Base-by-base conservation (phyloP, 2,888 invertebrate genomes). In the Cyaniris semiargus region DNA sequence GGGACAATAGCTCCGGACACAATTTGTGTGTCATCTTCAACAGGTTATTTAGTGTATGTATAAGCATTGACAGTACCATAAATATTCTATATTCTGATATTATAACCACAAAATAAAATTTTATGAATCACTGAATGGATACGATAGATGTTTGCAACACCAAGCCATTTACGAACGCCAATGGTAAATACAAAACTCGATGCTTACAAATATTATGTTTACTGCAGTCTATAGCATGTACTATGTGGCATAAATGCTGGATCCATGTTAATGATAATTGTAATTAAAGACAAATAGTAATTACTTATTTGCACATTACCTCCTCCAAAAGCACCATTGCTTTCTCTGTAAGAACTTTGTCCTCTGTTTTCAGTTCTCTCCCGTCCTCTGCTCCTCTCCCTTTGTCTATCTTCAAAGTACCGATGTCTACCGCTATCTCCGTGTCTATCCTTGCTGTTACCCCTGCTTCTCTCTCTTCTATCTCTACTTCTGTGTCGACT, bases 321-420 rank as follows among this genome's bases (percentile, higher is more conserved):
- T 81, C 89, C 87, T 10, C 90, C 90, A 4, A 90, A 84, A 2
- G 87, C 88, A 56, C 88, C 87, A 79, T 80, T 87, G 75, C 84
- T 83, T 70, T 87, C 86, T 78, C 82, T 85, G 76, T 84, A 84
- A 0, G 86, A 83, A 77, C 85, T 87, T 0, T 85, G 84, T 48
- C 83, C 87, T 44, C 85, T 81, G n/a, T 85, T 86, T 1, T 82
- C 84, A 23, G 77, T 74, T 66, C 71, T 80, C 3, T 80, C 76
- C 58, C 78, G 77, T 18, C 80, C 81, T 38, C 76, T 78, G 70
- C 82, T 83, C 75, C 81, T 80, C 10, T 81, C 80, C 0, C 79
- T 80, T n/a, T 81, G 81, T 53, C 78, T 80, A 21, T 81, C 81
- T 74, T 44, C 74, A 48, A 74, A 74, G 3, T 78, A 79, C 8